phyloP scores from a whole-genome alignment of 2,113 vertebrate species.

The Corynorhinus townsendii region DNA sequence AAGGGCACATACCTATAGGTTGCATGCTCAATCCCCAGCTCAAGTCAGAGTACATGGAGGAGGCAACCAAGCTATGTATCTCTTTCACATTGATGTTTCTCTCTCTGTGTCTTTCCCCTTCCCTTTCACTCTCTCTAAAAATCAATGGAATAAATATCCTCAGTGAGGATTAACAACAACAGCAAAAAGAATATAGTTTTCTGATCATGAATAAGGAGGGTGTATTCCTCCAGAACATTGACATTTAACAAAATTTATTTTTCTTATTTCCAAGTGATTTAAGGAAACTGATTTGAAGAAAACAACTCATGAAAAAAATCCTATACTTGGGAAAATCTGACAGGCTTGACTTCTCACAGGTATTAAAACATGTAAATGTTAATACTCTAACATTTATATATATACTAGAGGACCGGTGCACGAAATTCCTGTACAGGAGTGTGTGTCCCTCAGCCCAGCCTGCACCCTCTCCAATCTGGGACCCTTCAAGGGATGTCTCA shows the following conservation, averaged over 20 bases:
- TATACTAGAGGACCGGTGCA: too few species aligned
- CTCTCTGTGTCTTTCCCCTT: too few species aligned
- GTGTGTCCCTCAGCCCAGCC: too few species aligned
- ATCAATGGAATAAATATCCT: background rate
- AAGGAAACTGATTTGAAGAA: background rate
- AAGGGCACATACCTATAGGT: too few species aligned
- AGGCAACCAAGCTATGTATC: background rate
- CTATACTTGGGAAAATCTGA: background rate
- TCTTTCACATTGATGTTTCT: too few species aligned
- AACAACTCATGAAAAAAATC: background rate
- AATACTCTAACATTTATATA: background rate
- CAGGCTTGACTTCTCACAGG: background rate
- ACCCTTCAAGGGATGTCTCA: too few species aligned
- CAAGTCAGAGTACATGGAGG: background rate
- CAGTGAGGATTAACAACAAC: too few species aligned
- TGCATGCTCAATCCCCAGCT: too few species aligned
- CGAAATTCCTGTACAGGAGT: too few species aligned
- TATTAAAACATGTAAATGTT: background rate
- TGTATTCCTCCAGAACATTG: background rate
- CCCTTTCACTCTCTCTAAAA: background rate
- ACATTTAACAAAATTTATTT: background rate
- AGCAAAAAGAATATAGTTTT: background rate
- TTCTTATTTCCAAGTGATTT: constrained; percentile 5
- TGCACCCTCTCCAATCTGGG: too few species aligned
- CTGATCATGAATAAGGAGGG: background rate